Percentiles rank a stretch among this genome's conserved stretches.
These are phyloP conservation scores for Desmodus rotundus DNA, from an alignment of 2,113 vertebrate species.

Conservation along the genomic window DNA sequence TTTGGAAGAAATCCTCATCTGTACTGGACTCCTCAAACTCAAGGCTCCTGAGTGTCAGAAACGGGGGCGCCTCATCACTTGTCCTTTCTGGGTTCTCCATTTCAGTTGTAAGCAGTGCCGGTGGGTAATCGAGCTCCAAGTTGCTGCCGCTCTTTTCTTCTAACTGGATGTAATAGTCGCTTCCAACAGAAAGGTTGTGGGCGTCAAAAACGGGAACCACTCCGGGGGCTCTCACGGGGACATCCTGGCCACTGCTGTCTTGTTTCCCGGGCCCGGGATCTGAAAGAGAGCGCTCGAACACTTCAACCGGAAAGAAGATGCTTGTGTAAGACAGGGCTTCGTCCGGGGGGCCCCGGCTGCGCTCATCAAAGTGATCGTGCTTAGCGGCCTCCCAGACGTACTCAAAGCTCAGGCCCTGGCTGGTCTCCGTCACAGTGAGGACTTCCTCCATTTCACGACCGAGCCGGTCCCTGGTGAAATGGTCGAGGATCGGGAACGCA, in stretches of 20 bases:
- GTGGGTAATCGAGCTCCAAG: slow-evolving; percentile 79
- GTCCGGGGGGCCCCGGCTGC: slow-evolving; percentile 80
- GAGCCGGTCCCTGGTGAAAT: slow-evolving; percentile 88
- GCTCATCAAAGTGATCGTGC: slow-evolving; percentile 92
- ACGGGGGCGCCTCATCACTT: slow-evolving; percentile 75
- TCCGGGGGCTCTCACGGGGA: slow-evolving; percentile 81
- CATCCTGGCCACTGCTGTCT: slow-evolving; percentile 74
- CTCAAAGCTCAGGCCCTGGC: slow-evolving; percentile 96
- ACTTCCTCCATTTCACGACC: slow-evolving; percentile 94
- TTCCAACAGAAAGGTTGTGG: slow-evolving; percentile 90
- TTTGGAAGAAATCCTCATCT: slow-evolving; percentile 90
- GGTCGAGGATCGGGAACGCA: slow-evolving; percentile 95
- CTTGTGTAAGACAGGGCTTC: slow-evolving; percentile 90
- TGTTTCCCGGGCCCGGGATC: slow-evolving; percentile 79
- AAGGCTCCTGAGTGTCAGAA: slow-evolving; percentile 85
- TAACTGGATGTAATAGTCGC: slow-evolving; percentile 95
- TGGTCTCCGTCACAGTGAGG: slow-evolving; percentile 95
- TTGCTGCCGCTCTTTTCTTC: slow-evolving; percentile 90
- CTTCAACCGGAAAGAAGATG: slow-evolving; percentile 91
- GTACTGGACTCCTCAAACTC: slow-evolving; percentile 90
- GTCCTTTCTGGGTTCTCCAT: slow-evolving; percentile 78
- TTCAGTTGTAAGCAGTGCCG: slow-evolving; percentile 76
- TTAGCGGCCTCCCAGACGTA: slow-evolving; percentile 97
- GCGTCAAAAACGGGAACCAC: slow-evolving; percentile 93
- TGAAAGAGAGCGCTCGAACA: slow-evolving; percentile 89